Base-by-base conservation (phyloP, 2,113 vertebrate genomes). In the Chaenogobius annularis region DNA sequence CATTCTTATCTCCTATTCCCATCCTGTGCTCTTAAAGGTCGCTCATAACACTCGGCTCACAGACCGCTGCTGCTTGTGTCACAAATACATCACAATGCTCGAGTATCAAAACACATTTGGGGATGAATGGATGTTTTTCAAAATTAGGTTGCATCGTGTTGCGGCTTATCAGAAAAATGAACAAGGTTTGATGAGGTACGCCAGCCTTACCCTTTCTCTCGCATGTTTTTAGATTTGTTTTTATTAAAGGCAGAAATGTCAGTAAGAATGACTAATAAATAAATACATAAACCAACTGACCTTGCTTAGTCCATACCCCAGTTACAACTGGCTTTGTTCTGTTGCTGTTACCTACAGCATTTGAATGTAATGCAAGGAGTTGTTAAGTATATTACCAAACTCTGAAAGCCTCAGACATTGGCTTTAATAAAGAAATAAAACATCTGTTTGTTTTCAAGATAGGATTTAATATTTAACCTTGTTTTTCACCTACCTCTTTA, bases 1-100 rank as follows among this genome's bases (percentile, higher is more conserved):
- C 14, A 35, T 77, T 81, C 50, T 74, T 81, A 73, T 79, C 69
- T 79, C 50, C 22, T 58, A 46, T 15, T 31, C 15, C n/a, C 62
- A 64, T 43, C 40, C 47, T 61, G 43, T 35, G 3, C 65, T 43
- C 43, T 75, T 55, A 59, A 66, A 62, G 12, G 63, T 59, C 58
- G 62, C 47, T 56, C 19, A 62, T 44, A 20, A 69, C 6, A 19
- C 40, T 37, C 54, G 50, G 26, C 44, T 61, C 26, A 58, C 8
- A 66, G 71, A 72, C 64, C 64, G 58, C 15, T 56, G 17, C 43
- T 61, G 46, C 64, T 37, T 19, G 43, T 48, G 50, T 69, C 35
- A 17, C 22, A 65, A 58, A 50, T 58, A 63, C 9, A 68, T 50
- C 31, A 47, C 65, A 35, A 62, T 35, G 62, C 35, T 7, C 20